Conservation (phyloP, 2,888 invertebrate species). For the Acronicta aceris region DNA sequence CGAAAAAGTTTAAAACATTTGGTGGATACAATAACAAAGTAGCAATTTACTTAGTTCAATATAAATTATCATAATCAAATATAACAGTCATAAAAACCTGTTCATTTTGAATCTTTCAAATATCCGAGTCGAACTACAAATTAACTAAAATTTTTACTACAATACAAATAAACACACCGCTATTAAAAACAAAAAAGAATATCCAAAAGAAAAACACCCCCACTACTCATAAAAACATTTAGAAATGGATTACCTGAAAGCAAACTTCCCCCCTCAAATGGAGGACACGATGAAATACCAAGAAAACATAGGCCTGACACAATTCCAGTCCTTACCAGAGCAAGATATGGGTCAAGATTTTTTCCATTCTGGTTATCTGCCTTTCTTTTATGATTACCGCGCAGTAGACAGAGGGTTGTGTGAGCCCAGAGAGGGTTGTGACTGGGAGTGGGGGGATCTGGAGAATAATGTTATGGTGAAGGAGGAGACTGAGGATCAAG, state of each 20-base stretch:
- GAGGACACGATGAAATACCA: constrained; percentile 49
- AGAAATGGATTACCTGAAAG: constrained; percentile 72
- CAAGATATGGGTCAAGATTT: constrained; percentile 56
- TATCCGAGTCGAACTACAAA: too few species aligned
- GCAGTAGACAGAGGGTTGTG: constrained; percentile 57
- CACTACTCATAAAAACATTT: not conserved
- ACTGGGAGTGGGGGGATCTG: constrained; percentile 69
- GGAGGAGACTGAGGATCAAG: constrained; percentile 67
- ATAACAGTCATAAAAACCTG: not conserved
- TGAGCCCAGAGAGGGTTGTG: constrained; percentile 46
- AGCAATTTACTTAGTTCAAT: too few species aligned
- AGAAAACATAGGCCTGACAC: constrained; percentile 29
- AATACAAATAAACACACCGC: too few species aligned
- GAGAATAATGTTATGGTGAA: constrained; percentile 69
- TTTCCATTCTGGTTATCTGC: constrained; percentile 66
- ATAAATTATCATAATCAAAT: too few species aligned
- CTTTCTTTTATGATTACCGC: constrained; percentile 73
- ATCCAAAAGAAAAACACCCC: too few species aligned
- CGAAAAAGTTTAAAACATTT: not conserved
- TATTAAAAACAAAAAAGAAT: too few species aligned
- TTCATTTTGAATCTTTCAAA: too few species aligned
- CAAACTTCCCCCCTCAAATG: constrained; percentile 65
- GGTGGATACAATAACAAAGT: not conserved
- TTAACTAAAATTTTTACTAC: too few species aligned
- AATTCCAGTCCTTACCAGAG: constrained; percentile 39